These are phyloP conservation scores for Tipula unca DNA, from an alignment of 2,888 invertebrate genomes.

Conservation along the genomic window DNA sequence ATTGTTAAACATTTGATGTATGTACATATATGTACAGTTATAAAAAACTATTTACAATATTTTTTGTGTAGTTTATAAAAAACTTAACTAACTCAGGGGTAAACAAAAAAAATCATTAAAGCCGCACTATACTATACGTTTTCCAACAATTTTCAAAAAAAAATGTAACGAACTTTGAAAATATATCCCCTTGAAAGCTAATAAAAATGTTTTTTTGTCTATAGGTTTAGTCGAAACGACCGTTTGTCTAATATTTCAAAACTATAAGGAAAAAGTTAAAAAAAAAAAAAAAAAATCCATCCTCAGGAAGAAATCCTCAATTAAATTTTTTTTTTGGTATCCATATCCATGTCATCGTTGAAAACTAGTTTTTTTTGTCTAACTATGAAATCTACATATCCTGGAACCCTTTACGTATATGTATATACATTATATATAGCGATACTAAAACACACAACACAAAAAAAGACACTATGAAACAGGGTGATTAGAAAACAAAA, in stretches of 20 bases:
- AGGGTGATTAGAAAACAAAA: not conserved
- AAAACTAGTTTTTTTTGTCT: not conserved
- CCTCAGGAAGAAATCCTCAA: constrained; percentile 14
- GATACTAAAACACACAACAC: not conserved
- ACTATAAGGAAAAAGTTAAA: not conserved
- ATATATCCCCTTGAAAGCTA: not conserved
- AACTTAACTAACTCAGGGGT: not conserved
- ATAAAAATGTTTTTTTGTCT: not conserved
- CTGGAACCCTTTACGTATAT: not conserved
- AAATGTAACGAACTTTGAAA: not conserved
- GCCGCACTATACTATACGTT: not conserved
- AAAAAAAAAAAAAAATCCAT: not conserved
- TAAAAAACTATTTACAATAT: constrained; percentile 2
- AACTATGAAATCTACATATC: not conserved
- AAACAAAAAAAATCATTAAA: not conserved
- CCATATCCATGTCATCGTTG: constrained; percentile 14
- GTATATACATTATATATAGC: not conserved
- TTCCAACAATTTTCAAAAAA: not conserved
- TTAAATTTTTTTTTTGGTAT: not conserved
- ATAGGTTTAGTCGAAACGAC: not conserved
- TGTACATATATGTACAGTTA: not conserved
- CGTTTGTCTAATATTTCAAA: not conserved
- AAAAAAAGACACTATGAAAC: not conserved
- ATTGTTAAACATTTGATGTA: not conserved
- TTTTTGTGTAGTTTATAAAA: not conserved